Evolutionary conservation across 2,888 invertebrate genomes (phyloP).

Genomic region (Bellardia pandia): DNA sequence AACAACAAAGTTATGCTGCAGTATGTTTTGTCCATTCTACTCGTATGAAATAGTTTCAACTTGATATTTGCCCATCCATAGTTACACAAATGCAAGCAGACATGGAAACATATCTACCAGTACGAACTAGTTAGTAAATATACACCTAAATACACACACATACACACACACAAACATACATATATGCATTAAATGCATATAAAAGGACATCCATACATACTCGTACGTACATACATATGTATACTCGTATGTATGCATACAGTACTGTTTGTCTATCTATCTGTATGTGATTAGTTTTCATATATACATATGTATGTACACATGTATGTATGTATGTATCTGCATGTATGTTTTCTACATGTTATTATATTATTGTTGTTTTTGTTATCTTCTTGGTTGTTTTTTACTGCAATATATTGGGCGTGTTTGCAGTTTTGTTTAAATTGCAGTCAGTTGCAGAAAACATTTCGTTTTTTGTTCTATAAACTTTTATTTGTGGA

Average conservation of each 20-base stretch:
- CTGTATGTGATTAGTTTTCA: constrained; percentile 23
- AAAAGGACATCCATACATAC: too few relatives aligned
- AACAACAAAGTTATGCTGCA: constrained; percentile 72
- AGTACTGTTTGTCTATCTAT: neutral
- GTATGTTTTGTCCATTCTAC: constrained; percentile 55
- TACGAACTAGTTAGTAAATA: neutral
- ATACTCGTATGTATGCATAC: neutral
- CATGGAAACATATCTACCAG: neutral
- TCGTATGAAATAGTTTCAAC: constrained; percentile 31
- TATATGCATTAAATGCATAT: neutral
- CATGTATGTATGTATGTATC: neutral
- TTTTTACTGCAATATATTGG: constrained; percentile 73
- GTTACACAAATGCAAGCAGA: constrained; percentile 19
- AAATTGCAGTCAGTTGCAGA: constrained; percentile 70
- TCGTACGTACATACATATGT: too few relatives aligned
- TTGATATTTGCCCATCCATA: constrained; percentile 42
- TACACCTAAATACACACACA: neutral
- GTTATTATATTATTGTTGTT: constrained; percentile 60
- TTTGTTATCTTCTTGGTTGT: constrained; percentile 33
- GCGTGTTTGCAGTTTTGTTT: constrained; percentile 71
- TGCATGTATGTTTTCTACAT: constrained; percentile 31
- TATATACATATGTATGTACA: neutral
- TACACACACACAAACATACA: neutral
- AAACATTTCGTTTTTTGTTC: constrained; percentile 47
- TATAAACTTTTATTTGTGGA: constrained; percentile 28